Percentiles rank a stretch among this genome's conserved stretches.
Conservation (phyloP, 2,113 vertebrate genomes). For the Melanerpes aurifrons region DNA sequence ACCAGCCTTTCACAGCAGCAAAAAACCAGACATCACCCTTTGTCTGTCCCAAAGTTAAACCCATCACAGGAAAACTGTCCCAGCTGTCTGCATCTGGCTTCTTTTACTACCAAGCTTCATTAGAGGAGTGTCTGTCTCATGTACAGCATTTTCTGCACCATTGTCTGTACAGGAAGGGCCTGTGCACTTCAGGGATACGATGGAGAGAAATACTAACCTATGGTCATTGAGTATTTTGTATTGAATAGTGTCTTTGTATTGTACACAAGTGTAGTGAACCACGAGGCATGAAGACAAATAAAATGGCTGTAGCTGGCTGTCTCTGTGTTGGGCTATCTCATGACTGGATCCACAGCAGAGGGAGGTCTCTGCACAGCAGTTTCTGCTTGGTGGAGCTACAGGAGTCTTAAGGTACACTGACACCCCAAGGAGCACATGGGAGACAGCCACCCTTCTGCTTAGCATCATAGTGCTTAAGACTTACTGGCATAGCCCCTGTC, state of each 20-base stretch:
- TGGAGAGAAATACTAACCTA: conserved; percentile 63
- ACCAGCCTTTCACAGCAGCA: conserved; percentile 39
- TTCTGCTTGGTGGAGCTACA: background rate
- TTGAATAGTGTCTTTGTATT: conserved; percentile 74
- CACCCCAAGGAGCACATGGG: accelerated
- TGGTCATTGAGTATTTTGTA: conserved; percentile 77
- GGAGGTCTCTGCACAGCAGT: background rate
- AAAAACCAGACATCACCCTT: background rate
- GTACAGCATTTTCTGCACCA: conserved; percentile 60
- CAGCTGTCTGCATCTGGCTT: conserved; percentile 7
- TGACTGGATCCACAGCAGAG: accelerated
- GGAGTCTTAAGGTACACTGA: background rate
- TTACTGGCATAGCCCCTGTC: background rate
- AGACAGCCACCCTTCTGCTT: background rate
- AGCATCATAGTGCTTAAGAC: background rate
- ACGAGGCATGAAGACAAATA: conserved; percentile 76
- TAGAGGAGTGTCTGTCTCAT: conserved; percentile 35
- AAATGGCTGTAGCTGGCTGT: conserved; percentile 63
- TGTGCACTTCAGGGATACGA: conserved; percentile 71
- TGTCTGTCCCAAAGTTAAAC: background rate
- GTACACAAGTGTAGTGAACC: conserved; percentile 74
- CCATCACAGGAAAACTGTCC: background rate
- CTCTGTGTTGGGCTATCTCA: background rate
- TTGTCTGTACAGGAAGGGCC: conserved; percentile 68
- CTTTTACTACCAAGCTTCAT: conserved; percentile 44